Conservation (phyloP, 2,113 vertebrate species). For the Scomber scombrus region DNA sequence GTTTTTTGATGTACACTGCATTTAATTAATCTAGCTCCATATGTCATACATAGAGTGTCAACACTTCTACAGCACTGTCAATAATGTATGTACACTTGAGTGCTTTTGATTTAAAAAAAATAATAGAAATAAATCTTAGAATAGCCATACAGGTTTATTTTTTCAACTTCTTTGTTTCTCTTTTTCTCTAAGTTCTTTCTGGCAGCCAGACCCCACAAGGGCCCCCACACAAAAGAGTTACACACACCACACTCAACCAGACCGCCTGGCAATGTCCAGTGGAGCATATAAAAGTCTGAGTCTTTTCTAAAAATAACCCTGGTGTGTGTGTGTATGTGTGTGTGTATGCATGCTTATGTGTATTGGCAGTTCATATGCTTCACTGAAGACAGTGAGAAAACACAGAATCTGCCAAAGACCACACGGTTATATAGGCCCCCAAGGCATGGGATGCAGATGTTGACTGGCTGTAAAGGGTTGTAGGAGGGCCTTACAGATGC, state of each 20-base stretch:
- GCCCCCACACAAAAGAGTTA: constrained; percentile 7
- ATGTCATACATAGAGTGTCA: too few species aligned
- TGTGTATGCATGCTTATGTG: constrained; percentile 26
- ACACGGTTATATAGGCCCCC: constrained; percentile 19
- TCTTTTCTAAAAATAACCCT: constrained; percentile 70
- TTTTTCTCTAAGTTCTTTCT: constrained; percentile 8
- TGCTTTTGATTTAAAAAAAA: background rate
- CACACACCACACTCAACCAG: constrained; percentile 21
- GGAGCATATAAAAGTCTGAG: constrained; percentile 42
- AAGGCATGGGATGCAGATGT: constrained; percentile 52
- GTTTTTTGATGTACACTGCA: too few species aligned
- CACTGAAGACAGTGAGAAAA: constrained; percentile 62
- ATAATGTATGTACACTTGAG: background rate
- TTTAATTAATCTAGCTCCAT: too few species aligned
- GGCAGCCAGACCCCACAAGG: background rate
- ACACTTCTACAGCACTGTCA: too few species aligned
- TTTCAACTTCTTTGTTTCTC: constrained; percentile 20
- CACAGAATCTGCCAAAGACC: constrained; percentile 61
- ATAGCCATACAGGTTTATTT: background rate
- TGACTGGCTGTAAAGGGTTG: constrained; percentile 36
- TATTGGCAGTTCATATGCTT: constrained; percentile 41
- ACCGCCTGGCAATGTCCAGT: constrained; percentile 29
- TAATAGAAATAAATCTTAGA: background rate
- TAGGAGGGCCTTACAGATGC: constrained; percentile 30
- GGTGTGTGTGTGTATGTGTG: constrained; percentile 27